These are phyloP conservation scores for Channa maculata DNA, from an alignment of 2,113 vertebrate species.

Conservation along the genomic window DNA sequence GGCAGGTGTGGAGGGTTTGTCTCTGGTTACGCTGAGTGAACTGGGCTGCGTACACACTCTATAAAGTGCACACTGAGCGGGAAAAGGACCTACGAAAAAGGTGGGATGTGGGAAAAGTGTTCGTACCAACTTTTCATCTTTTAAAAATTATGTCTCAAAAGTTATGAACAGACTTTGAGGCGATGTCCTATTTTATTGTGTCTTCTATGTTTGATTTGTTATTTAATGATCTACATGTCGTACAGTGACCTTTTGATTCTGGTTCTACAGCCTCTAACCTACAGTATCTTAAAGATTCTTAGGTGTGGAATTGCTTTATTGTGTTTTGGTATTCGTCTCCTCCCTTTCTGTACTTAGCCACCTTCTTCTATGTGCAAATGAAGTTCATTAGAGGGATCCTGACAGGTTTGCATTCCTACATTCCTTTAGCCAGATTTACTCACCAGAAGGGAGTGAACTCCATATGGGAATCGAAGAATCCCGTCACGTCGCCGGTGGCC, in stretches of 20 bases:
- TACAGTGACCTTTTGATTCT: background rate
- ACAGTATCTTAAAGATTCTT: slow-evolving; percentile 28
- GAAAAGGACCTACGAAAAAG: slow-evolving; percentile 25
- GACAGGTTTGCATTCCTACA: background rate
- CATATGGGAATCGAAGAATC: slow-evolving; percentile 97
- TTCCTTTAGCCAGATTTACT: slow-evolving; percentile 44
- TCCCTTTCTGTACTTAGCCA: background rate
- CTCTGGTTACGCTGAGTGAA: slow-evolving; percentile 38
- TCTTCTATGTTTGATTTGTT: background rate
- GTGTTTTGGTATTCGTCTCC: slow-evolving; percentile 6
- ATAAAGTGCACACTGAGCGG: too few species aligned
- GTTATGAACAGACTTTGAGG: background rate
- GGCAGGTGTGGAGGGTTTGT: slow-evolving; percentile 37
- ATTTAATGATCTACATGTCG: slow-evolving; percentile 5
- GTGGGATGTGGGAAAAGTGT: background rate
- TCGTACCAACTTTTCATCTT: background rate
- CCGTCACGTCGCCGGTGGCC: slow-evolving; percentile 92
- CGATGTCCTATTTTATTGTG: background rate
- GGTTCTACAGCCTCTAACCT: background rate
- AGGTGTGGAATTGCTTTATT: slow-evolving; percentile 49
- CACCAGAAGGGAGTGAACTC: slow-evolving; percentile 98
- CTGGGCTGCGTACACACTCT: slow-evolving; percentile 19
- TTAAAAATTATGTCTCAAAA: slow-evolving; percentile 2
- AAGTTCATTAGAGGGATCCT: too few species aligned
- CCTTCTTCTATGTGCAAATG: too few species aligned